phyloP scores from a whole-genome alignment of 1,140 invertebrate species.

The Theocolax elegans region DNA sequence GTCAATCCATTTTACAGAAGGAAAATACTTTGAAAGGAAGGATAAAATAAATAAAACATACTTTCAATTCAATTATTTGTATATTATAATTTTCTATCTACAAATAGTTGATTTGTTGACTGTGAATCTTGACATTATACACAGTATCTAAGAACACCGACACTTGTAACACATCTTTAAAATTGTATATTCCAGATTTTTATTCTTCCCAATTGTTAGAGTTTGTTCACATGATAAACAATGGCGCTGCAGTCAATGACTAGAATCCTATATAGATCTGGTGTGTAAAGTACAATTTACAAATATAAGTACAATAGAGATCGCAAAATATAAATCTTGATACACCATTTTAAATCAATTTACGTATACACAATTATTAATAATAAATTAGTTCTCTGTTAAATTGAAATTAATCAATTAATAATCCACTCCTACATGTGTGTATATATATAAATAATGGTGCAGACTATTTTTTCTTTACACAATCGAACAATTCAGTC shows the following conservation, averaged over 20 bases:
- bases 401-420: too few species aligned
- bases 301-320: background rate
- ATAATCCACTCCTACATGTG: too few species aligned
- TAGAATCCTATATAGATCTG: background rate
- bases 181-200: slow-evolving; percentile 11
- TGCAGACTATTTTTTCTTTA: slow-evolving; percentile 2
- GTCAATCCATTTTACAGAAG: slow-evolving; percentile 81
- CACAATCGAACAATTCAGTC: slow-evolving; percentile 20
- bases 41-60: background rate
- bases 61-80: slow-evolving; percentile 17
- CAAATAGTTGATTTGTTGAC: slow-evolving; percentile 8
- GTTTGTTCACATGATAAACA: too few species aligned
- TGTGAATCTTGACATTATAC: background rate
- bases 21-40: slow-evolving; percentile 51
- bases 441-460: too few species aligned
- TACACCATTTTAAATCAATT: background rate
- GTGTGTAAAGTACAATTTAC: slow-evolving; percentile 5
- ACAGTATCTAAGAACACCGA: slow-evolving; percentile 12
- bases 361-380: too few species aligned
- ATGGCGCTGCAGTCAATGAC: background rate
- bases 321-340: background rate
- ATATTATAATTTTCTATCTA: slow-evolving; percentile 27
- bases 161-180: slow-evolving; percentile 16
- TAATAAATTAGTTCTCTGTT: too few species aligned
- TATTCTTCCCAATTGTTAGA: background rate